A percentile compares a stretch with the other conserved stretches of the same genome.
Conservation (phyloP, 2,888 invertebrate genomes). For the Apotomis betuletana region DNA sequence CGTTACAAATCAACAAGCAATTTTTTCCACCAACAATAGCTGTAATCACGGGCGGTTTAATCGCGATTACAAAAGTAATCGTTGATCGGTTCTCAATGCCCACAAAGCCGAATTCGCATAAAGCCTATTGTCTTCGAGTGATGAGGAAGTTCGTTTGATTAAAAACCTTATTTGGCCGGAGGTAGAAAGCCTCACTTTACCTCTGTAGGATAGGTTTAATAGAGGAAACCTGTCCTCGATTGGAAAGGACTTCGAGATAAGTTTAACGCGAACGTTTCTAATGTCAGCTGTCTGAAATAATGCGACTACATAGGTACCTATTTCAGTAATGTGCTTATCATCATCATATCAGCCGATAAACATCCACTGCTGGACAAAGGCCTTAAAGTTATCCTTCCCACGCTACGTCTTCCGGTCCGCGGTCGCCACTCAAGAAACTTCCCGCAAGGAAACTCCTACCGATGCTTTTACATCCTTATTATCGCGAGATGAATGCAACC, state of each 20-base stretch:
- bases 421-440: no score
- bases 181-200: neutral
- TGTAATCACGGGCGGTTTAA: conserved; percentile 14
- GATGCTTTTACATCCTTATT: no score
- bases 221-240: neutral
- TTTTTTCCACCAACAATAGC: conserved; percentile 11
- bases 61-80: conserved; percentile 29
- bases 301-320: no score
- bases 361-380: no score
- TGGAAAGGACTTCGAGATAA: neutral
- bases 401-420: no score
- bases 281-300: no score
- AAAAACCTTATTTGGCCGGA: conserved; percentile 5
- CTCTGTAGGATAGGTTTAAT: neutral
- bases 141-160: conserved; percentile 20
- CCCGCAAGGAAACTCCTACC: no score
- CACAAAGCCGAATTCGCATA: conserved; percentile 24
- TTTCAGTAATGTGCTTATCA: no score
- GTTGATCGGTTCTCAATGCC: conserved; percentile 15
- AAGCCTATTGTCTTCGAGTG: conserved; percentile 29
- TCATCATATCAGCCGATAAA: no score
- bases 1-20: conserved; percentile 12
- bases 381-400: no score
- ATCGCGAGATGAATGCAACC: no score
- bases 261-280: no score